Evolutionary conservation across 2,113 vertebrate genomes (phyloP).

Genomic region (Pardalotus punctatus): DNA sequence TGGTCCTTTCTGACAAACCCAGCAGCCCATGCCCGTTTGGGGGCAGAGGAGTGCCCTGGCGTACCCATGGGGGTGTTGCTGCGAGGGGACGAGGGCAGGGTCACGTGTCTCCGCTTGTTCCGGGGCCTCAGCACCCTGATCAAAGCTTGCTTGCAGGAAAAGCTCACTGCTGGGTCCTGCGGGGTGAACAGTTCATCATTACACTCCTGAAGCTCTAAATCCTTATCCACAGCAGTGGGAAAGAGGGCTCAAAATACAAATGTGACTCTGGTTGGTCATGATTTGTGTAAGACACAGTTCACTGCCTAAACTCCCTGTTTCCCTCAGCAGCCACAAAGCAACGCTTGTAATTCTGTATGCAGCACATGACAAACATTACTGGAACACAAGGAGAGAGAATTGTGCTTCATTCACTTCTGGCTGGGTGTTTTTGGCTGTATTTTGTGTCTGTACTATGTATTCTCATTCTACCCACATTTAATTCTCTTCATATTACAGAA

Average conservation of each 20-base stretch:
- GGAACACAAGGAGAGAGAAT: background rate
- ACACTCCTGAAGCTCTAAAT: background rate
- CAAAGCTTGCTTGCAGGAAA: conserved; percentile 97
- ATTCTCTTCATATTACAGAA: background rate
- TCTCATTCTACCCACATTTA: background rate
- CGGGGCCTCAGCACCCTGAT: conserved; percentile 94
- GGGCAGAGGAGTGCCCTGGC: background rate
- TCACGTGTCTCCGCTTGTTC: conserved; percentile 95
- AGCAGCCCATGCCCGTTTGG: background rate
- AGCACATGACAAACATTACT: background rate
- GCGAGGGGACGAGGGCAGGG: conserved; percentile 93
- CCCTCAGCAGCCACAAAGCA: background rate
- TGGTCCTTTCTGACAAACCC: background rate
- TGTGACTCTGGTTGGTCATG: background rate
- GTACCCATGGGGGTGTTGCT: conserved; percentile 98
- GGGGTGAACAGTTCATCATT: background rate
- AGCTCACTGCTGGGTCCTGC: conserved; percentile 95
- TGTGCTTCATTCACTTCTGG: background rate
- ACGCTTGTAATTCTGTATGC: background rate
- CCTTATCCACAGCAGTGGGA: background rate
- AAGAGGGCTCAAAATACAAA: background rate
- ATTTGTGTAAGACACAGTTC: background rate
- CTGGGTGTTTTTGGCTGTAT: background rate
- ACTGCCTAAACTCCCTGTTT: background rate
- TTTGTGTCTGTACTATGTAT: background rate